Percentiles rank a stretch among this genome's conserved stretches.
Conservation (phyloP, 2,888 invertebrate species). For the Tenthredo distinguenda region DNA sequence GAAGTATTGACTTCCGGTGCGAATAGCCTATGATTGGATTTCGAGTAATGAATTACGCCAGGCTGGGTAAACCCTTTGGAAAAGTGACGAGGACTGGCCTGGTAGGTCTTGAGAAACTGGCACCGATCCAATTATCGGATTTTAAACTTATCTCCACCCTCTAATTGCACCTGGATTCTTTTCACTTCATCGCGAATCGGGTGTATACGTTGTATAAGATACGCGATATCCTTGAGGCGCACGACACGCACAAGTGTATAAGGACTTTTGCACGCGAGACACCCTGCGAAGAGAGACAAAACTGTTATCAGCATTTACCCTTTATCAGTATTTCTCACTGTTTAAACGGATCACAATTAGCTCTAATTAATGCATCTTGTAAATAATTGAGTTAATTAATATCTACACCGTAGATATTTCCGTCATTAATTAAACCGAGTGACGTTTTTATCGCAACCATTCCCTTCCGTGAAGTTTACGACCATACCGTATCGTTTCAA, state of each 20-base stretch:
- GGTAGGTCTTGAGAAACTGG: background rate
- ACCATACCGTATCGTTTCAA: constrained; percentile 19
- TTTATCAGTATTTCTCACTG: background rate
- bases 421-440: background rate
- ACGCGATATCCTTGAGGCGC: background rate
- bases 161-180: constrained; percentile 27
- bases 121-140: constrained; percentile 13
- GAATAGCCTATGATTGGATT: background rate
- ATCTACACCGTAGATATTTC: background rate
- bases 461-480: constrained; percentile 3
- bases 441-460: constrained; percentile 20
- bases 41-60: background rate
- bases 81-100: constrained; percentile 9
- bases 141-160: background rate
- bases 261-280: background rate
- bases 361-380: constrained; percentile 60
- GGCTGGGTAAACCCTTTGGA: background rate
- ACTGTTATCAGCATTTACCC: background rate
- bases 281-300: background rate
- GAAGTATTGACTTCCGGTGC: background rate
- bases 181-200: background rate
- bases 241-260: background rate
- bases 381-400: constrained; percentile 18
- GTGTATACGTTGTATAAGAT: background rate
- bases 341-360: constrained; percentile 62